phyloP scores from a whole-genome alignment of 2,888 invertebrate genomes.

The Melanargia galathea region DNA sequence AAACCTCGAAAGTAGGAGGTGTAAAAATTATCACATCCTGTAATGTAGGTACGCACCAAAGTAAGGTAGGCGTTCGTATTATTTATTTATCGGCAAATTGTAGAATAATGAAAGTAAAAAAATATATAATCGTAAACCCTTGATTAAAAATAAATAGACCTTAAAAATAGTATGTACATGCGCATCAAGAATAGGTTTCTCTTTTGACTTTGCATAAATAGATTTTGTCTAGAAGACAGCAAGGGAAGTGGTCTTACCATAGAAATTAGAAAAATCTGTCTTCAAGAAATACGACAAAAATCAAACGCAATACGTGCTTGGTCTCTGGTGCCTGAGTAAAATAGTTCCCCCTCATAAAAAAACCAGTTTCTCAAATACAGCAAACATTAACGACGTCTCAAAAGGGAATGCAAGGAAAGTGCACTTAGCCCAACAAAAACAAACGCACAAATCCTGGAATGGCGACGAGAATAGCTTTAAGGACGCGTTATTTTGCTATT shows the following conservation, averaged over 20 bases:
- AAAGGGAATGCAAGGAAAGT: slow-evolving; percentile 19
- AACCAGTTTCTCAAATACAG: neutral
- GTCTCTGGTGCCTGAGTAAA: too few species aligned
- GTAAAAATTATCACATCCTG: slow-evolving; percentile 39
- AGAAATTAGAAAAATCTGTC: neutral
- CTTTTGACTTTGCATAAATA: too few species aligned
- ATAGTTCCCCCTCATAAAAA: neutral
- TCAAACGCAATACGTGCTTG: neutral
- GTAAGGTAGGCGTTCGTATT: neutral
- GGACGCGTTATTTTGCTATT: slow-evolving; percentile 24
- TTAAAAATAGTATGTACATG: too few species aligned
- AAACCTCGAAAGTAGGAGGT: slow-evolving; percentile 20
- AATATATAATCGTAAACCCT: too few species aligned
- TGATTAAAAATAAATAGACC: too few species aligned
- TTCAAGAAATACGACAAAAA: neutral
- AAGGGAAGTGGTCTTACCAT: neutral
- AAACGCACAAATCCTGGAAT: slow-evolving; percentile 28
- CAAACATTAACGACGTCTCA: neutral
- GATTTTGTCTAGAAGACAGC: neutral
- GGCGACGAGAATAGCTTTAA: slow-evolving; percentile 32
- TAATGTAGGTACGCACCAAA: neutral
- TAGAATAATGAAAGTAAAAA: too few species aligned
- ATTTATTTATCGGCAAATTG: too few species aligned
- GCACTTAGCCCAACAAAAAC: slow-evolving; percentile 31
- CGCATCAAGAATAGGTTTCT: too few species aligned